These are phyloP conservation scores for Alethe castanea DNA, from an alignment of 2,113 vertebrate genomes.

Conservation along the genomic window DNA sequence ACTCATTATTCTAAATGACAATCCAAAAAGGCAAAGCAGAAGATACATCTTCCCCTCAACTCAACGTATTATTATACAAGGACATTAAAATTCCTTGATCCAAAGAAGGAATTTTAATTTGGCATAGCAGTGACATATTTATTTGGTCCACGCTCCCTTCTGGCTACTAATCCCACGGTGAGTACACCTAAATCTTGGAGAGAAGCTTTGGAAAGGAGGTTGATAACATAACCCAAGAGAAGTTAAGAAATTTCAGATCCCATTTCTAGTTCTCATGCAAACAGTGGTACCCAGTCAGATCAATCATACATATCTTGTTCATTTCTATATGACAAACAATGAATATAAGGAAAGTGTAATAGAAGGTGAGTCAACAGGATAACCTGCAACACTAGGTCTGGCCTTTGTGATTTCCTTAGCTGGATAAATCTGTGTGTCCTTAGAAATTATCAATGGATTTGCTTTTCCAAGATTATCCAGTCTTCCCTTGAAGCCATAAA, in stretches of 20 bases:
- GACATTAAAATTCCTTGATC: not conserved
- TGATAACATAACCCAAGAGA: not conserved
- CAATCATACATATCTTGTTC: not conserved
- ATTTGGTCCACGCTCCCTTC: not conserved
- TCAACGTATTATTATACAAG: not conserved
- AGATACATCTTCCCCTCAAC: not conserved
- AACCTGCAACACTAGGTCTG: not conserved
- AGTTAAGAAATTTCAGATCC: not conserved
- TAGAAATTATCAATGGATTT: not conserved
- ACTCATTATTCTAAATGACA: conserved; percentile 28
- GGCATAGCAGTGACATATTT: not conserved
- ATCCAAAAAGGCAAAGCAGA: not conserved
- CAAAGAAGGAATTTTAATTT: not conserved
- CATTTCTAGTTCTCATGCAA: not conserved
- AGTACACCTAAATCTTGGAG: not conserved
- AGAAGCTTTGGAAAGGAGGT: not conserved
- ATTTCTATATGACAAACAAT: not conserved
- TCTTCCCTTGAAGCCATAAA: not conserved
- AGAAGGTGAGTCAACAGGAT: not conserved
- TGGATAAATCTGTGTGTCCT: not conserved
- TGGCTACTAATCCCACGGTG: not conserved
- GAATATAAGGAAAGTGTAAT: not conserved
- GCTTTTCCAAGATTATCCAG: not conserved
- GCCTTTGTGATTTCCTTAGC: not conserved
- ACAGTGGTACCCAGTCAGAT: not conserved